These are phyloP conservation scores for Lates japonicus DNA, from an alignment of 2,797 vertebrate genomes.

Conservation along the genomic window DNA sequence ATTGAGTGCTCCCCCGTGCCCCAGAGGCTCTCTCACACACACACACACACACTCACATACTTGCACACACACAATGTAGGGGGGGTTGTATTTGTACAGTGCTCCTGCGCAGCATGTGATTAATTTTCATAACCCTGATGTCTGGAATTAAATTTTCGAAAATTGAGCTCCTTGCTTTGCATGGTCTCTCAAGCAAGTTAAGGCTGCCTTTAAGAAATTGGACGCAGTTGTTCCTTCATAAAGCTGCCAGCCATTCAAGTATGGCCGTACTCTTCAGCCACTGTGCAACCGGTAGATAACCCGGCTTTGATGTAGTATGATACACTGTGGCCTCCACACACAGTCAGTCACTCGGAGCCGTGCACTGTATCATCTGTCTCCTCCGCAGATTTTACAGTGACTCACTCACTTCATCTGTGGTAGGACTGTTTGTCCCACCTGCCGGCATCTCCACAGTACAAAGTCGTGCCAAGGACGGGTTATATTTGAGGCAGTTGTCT, in stretches of 20 bases:
- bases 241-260: slow-evolving; percentile 57
- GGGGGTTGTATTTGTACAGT: slow-evolving; percentile 23
- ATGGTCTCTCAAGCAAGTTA: slow-evolving; percentile 39
- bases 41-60: too few species aligned
- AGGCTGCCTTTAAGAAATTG: slow-evolving; percentile 52
- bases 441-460: slow-evolving; percentile 52
- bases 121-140: slow-evolving; percentile 60
- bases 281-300: slow-evolving; percentile 61
- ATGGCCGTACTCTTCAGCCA: slow-evolving; percentile 36
- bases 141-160: slow-evolving; percentile 56
- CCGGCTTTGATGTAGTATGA: slow-evolving; percentile 48
- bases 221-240: slow-evolving; percentile 45
- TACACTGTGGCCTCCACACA: slow-evolving; percentile 54
- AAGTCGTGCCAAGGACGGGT: slow-evolving; percentile 63
- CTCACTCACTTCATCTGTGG: slow-evolving; percentile 56
- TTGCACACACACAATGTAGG: neutral
- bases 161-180: slow-evolving; percentile 33
- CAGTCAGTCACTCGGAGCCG: slow-evolving; percentile 55
- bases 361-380: slow-evolving; percentile 69
- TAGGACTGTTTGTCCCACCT: slow-evolving; percentile 60
- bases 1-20: slow-evolving; percentile 13
- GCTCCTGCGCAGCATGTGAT: slow-evolving; percentile 43
- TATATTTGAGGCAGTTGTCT: slow-evolving; percentile 25
- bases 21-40: slow-evolving; percentile 12
- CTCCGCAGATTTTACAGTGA: slow-evolving; percentile 57